Evolutionary conservation across 2,113 vertebrate species (phyloP).

Genomic region (Tamias sibiricus): DNA sequence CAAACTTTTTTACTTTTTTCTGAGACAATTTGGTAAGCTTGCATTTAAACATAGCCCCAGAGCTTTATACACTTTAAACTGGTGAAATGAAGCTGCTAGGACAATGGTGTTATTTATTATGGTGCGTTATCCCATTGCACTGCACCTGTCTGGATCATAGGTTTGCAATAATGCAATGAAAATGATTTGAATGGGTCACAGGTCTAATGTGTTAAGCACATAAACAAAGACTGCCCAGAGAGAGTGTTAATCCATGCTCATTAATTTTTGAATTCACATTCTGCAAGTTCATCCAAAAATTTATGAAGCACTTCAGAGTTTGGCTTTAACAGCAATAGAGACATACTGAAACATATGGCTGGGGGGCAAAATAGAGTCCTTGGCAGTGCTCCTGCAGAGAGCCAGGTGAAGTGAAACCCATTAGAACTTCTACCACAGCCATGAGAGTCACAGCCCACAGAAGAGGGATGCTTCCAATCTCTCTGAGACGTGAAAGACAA

Average conservation of each 20-base stretch:
- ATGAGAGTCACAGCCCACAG: not conserved
- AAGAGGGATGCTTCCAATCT: not conserved
- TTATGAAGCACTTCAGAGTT: conserved; percentile 77
- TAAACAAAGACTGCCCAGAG: conserved; percentile 75
- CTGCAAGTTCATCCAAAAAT: conserved; percentile 79
- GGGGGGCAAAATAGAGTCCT: not conserved
- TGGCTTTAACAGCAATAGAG: conserved; percentile 72
- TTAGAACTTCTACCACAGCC: not conserved
- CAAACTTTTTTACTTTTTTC: not conserved
- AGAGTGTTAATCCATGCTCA: conserved; percentile 77
- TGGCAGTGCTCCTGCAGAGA: conserved; percentile 2
- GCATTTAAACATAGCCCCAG: not conserved
- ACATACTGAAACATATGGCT: conserved; percentile 63
- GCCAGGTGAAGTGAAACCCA: conserved; percentile 33
- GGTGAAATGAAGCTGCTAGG: not conserved
- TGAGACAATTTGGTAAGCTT: not conserved
- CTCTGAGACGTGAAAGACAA: not conserved
- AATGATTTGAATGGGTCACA: conserved; percentile 71
- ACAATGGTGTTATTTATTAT: conserved; percentile 44
- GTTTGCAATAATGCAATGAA: conserved; percentile 67
- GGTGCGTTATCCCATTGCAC: not conserved
- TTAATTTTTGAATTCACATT: conserved; percentile 82
- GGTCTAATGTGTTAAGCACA: conserved; percentile 76
- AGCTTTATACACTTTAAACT: not conserved
- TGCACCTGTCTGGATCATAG: conserved; percentile 59